Evolutionary conservation across 2,888 invertebrate species (phyloP).

Genomic region (Xestia sexstrigata): DNA sequence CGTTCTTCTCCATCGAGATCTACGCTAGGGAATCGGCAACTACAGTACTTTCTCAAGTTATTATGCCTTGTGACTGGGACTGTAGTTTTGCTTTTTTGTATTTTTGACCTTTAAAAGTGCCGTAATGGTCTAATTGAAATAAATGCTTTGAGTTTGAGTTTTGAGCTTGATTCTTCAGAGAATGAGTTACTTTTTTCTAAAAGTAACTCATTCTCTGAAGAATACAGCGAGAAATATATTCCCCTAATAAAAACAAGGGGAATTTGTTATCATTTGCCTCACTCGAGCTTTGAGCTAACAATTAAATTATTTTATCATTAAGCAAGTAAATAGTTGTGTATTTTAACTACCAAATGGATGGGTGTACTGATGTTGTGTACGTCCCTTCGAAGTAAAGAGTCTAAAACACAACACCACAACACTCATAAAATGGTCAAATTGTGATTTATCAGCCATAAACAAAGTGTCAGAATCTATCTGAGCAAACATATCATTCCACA

Average conservation of each 20-base stretch:
- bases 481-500: conserved; percentile 16
- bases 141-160: too few relatives aligned
- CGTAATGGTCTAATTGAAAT: too few relatives aligned
- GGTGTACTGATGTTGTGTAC: conserved; percentile 10
- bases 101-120: too few relatives aligned
- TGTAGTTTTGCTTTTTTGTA: too few relatives aligned
- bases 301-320: conserved; percentile 31
- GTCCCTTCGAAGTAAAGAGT: background rate
- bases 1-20: too few relatives aligned
- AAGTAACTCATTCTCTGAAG: too few relatives aligned
- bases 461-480: conserved; percentile 20
- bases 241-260: conserved; percentile 37
- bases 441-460: conserved; percentile 23
- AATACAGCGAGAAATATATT: conserved; percentile 35
- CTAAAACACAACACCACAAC: background rate
- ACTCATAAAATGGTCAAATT: conserved; percentile 2
- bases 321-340: conserved; percentile 25
- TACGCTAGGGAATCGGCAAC: too few relatives aligned
- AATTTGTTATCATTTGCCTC: conserved; percentile 33
- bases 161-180: too few relatives aligned
- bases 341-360: background rate
- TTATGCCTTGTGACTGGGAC: too few relatives aligned
- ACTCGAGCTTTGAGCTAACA: conserved; percentile 26
- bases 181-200: conserved; percentile 47
- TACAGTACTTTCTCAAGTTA: too few relatives aligned